Evolutionary conservation across 2,113 vertebrate species (phyloP).

Genomic region (Prinia subflava): DNA sequence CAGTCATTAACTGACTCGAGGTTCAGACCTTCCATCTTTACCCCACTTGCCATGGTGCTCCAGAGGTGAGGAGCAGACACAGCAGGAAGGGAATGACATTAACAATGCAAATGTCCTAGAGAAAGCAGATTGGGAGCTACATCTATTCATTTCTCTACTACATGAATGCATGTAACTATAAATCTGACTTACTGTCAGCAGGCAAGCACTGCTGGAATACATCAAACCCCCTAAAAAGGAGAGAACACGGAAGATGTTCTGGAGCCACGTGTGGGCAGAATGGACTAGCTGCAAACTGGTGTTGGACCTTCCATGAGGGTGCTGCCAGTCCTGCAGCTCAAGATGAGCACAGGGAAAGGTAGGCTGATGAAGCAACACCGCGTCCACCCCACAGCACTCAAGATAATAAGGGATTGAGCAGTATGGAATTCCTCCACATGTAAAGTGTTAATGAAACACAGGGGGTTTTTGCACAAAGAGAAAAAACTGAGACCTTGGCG

Average conservation of each 20-base stretch:
- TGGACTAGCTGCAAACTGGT: background rate
- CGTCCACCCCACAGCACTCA: background rate
- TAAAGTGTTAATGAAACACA: background rate
- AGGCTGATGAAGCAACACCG: background rate
- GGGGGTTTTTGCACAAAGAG: background rate
- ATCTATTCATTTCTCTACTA: background rate
- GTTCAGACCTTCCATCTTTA: background rate
- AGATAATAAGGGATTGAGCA: background rate
- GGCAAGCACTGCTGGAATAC: background rate
- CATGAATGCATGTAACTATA: background rate
- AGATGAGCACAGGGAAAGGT: background rate
- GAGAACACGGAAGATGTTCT: background rate
- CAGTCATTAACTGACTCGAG: background rate
- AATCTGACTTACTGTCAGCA: background rate
- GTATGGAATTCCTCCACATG: background rate
- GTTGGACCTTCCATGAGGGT: background rate
- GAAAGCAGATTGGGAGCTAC: background rate
- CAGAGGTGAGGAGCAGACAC: rapidly evolving
- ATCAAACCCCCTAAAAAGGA: background rate
- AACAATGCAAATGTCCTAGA: background rate
- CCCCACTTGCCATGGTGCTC: background rate
- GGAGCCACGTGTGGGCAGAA: background rate
- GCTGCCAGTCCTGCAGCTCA: background rate
- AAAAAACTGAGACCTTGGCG: background rate
- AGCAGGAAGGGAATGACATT: background rate